Evolutionary conservation across 2,797 vertebrate genomes (phyloP), one percentile per base, ranked within the genome.

Genomic region (Alfaro cultratus): DNA sequence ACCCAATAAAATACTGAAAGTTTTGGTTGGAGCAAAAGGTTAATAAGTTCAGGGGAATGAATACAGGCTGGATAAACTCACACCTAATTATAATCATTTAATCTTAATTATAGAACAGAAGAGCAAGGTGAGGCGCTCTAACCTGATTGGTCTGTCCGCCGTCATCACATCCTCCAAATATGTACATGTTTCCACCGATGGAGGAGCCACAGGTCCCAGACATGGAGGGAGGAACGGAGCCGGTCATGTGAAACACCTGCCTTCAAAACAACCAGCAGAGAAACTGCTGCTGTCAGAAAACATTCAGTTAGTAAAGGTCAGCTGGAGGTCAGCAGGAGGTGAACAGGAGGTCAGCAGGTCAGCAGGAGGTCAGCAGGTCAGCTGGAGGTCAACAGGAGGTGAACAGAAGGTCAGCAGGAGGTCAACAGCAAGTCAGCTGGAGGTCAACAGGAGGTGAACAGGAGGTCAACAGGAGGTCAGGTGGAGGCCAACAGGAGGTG

Each of bases 81-180:
- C 12, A 74, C 13, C 34, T 34, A 34, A 34, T 34, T 34, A 39
- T 23, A 12, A 34, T 23, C 49, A 43, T 75, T 5, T 55, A 3
- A 53, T 47, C 9, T 31, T 16, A 31, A 76, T 34, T 23, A 46
- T 16, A 23, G 6, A 47, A 21, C n/a, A 53, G 26, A n/a, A 23
- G 18, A 79, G 26, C 46, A 68, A 45, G 64, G 21, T 68, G 64
- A 68, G 9, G 3, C 9, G 26, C 31, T 55, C 51, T 93, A 94
- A 99, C 98, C 96, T 96, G 93, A 90, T 98, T 99, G 77, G 97
- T 98, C 92, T 98, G 98, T 89, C 97, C 98, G 86, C 96, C 96
- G 85, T 99, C 96, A 93, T 98, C 95, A 92, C 97, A 99, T 83
- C 98, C 98, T 91, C 98, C 98, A 92, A 99, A 99, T 91, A 99